phyloP scores from a whole-genome alignment of 2,797 vertebrate species.

The Hemibagrus guttatus region DNA sequence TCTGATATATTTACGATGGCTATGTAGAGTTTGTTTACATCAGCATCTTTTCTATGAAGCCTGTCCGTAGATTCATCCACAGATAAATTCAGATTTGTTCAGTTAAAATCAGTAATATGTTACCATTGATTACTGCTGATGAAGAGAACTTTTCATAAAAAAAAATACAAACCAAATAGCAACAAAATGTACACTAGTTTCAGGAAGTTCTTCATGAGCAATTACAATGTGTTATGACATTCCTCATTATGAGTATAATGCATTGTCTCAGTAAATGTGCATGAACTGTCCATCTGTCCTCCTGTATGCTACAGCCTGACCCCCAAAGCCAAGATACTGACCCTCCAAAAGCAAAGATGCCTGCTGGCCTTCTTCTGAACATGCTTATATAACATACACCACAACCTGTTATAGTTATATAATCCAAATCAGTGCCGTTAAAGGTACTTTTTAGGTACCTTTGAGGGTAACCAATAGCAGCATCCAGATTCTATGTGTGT shows the following conservation, averaged over 20 bases:
- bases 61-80: not conserved
- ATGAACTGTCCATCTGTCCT: conserved; percentile 73
- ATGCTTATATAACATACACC: conserved; percentile 14
- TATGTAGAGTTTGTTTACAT: not conserved
- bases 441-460: too few relatives aligned
- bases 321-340: conserved; percentile 65
- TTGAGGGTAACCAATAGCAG: too few relatives aligned
- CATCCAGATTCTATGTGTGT: too few relatives aligned
- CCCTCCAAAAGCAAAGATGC: conserved; percentile 58
- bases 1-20: conserved; percentile 51
- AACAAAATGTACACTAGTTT: not conserved
- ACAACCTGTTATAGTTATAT: conserved; percentile 10
- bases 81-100: not conserved
- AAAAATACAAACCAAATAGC: not conserved
- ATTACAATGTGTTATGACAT: not conserved
- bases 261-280: conserved; percentile 43
- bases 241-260: conserved; percentile 15
- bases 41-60: not conserved
- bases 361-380: conserved; percentile 41
- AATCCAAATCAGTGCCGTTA: not conserved
- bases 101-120: not conserved
- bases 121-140: not conserved
- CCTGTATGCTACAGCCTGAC: conserved; percentile 67
- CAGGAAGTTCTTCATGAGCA: not conserved
- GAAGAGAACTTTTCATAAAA: not conserved